Conservation (phyloP, 2,888 invertebrate species). For the Pandemis heparana region DNA sequence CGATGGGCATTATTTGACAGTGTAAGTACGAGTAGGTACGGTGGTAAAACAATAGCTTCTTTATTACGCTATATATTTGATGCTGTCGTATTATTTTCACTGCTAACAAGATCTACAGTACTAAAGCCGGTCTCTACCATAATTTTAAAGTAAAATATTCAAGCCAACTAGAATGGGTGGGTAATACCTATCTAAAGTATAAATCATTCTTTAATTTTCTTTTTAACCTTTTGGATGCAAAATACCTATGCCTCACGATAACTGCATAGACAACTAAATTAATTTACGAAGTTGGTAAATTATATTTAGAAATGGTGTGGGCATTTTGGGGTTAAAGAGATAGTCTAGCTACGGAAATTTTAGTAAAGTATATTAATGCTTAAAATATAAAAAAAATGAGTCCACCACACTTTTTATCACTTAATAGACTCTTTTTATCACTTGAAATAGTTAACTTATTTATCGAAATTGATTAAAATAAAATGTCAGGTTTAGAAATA, state of each 20-base stretch:
- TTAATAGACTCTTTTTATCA: too few species aligned
- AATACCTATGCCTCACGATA: background rate
- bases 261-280: background rate
- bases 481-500: too few species aligned
- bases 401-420: too few species aligned
- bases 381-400: too few species aligned
- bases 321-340: constrained; percentile 5
- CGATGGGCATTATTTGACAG: constrained; percentile 38
- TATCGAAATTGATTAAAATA: too few species aligned
- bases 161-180: background rate
- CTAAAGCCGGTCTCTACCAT: background rate
- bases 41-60: constrained; percentile 29
- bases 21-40: constrained; percentile 3
- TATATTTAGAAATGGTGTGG: background rate
- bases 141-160: constrained; percentile 5
- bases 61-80: constrained; percentile 39
- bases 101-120: constrained; percentile 35
- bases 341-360: background rate
- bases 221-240: background rate
- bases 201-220: background rate
- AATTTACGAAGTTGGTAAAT: background rate
- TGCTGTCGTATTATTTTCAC: constrained; percentile 33
- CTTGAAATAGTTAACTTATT: too few species aligned
- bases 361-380: background rate
- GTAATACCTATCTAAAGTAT: background rate